phyloP scores from a whole-genome alignment of 2,797 vertebrate genomes.

The Urosaurus nigricauda region DNA sequence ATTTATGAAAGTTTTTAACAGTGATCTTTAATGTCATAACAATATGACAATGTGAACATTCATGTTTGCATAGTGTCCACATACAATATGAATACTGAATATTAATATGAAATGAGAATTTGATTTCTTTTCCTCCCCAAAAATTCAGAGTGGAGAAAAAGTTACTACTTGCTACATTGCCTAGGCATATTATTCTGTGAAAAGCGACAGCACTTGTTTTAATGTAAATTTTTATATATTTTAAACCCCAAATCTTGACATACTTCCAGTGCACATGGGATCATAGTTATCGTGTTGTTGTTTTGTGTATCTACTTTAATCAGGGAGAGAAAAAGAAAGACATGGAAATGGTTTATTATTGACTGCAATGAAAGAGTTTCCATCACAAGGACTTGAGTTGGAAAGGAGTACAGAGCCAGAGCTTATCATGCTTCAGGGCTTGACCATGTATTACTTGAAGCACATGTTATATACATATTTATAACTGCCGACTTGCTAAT shows the following conservation, averaged over 20 bases:
- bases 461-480: neutral
- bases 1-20: slow-evolving; percentile 83
- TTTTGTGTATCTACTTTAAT: slow-evolving; percentile 47
- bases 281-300: slow-evolving; percentile 28
- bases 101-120: slow-evolving; percentile 81
- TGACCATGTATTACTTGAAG: neutral
- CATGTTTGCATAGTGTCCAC: slow-evolving; percentile 79
- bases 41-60: slow-evolving; percentile 84
- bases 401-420: slow-evolving; percentile 10
- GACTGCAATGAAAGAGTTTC: slow-evolving; percentile 44
- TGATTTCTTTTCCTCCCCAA: slow-evolving; percentile 56
- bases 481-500: neutral
- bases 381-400: slow-evolving; percentile 40
- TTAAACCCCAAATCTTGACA: slow-evolving; percentile 65
- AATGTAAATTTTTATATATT: slow-evolving; percentile 63
- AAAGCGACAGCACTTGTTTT: slow-evolving; percentile 66
- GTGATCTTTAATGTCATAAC: slow-evolving; percentile 85
- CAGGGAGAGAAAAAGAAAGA: neutral
- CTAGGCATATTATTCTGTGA: slow-evolving; percentile 62
- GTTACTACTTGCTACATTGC: slow-evolving; percentile 61
- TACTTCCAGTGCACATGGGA: slow-evolving; percentile 63
- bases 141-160: slow-evolving; percentile 61
- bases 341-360: slow-evolving; percentile 25
- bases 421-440: slow-evolving; percentile 9
- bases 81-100: slow-evolving; percentile 79